These are phyloP conservation scores for Nephrotoma flavescens DNA, from an alignment of 2,888 invertebrate species.

Conservation along the genomic window DNA sequence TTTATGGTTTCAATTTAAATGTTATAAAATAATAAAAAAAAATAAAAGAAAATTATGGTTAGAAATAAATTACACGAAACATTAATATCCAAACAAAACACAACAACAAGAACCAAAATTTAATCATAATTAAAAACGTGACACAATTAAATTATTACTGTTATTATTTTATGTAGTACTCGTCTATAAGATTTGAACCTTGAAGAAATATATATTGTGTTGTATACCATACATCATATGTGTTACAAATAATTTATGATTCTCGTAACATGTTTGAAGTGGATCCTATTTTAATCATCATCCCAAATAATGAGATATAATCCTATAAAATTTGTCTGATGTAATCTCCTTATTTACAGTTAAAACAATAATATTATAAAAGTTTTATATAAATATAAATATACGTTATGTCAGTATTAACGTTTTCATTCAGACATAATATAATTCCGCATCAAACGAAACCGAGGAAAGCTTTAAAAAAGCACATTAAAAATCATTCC, in stretches of 20 bases:
- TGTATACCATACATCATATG: neutral
- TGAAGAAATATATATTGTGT: neutral
- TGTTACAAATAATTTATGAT: neutral
- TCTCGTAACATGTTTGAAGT: neutral
- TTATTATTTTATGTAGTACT: neutral
- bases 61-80: neutral
- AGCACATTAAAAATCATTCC: neutral
- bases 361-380: neutral
- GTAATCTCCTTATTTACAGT: neutral
- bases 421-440: neutral
- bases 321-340: neutral
- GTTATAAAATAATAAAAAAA: neutral
- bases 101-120: neutral
- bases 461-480: neutral
- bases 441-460: neutral
- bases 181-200: neutral
- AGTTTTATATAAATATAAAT: no score
- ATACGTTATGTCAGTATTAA: neutral
- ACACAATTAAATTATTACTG: neutral
- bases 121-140: neutral
- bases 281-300: neutral
- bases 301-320: neutral
- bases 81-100: neutral
- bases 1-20: neutral
- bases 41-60: neutral